phyloP scores from a whole-genome alignment of 1,140 invertebrate species.

The Agrypnia vestita region DNA sequence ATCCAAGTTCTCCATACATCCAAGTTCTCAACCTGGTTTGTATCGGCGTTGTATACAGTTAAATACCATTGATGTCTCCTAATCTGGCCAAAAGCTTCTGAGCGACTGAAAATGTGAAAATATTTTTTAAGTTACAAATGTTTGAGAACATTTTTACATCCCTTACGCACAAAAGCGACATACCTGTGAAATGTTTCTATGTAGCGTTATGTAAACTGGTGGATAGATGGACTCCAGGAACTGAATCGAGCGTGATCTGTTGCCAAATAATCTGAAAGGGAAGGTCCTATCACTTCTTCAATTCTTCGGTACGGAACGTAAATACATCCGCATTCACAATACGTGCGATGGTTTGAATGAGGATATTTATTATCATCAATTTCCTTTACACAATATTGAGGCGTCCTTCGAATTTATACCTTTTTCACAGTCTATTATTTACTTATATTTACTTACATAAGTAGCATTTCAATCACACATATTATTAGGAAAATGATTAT shows the following conservation, averaged over 20 bases:
- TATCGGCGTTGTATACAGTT: too few species aligned
- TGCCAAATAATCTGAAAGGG: slow-evolving; percentile 16
- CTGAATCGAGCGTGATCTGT: slow-evolving; percentile 28
- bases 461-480: too few species aligned
- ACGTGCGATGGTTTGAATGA: background rate
- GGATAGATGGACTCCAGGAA: background rate
- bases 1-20: too few species aligned
- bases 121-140: background rate
- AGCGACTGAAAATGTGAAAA: too few species aligned
- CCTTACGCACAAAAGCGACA: slow-evolving; percentile 17
- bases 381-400: background rate
- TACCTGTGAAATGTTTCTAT: slow-evolving; percentile 21
- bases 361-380: slow-evolving; percentile 12
- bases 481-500: too few species aligned
- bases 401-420: too few species aligned
- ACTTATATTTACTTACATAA: too few species aligned
- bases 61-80: too few species aligned
- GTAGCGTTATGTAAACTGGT: slow-evolving; percentile 12
- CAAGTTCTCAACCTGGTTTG: too few species aligned
- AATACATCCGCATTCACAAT: background rate
- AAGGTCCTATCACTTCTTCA: background rate
- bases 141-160: slow-evolving; percentile 10
- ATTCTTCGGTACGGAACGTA: background rate
- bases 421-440: too few species aligned
- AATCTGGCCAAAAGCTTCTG: too few species aligned